Base-by-base conservation (phyloP, 2,113 vertebrate species). In the Chloropsis cyanopogon region DNA sequence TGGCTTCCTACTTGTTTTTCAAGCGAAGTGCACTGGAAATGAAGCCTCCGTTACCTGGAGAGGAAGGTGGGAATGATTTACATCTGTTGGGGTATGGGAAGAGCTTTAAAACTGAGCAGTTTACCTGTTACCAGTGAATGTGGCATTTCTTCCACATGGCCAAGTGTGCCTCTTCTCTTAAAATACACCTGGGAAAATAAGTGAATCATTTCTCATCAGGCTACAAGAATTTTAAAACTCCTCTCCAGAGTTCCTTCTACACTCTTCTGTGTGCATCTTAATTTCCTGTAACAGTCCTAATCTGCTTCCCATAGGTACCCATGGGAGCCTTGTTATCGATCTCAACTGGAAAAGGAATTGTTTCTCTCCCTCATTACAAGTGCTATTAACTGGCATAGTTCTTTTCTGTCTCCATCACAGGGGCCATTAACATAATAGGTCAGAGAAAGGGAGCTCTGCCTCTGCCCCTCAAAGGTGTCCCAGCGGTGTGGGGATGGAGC, bases 271-370 rank as follows among this genome's bases (percentile, higher is more conserved):
- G 0, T 76, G 85, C 21, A 2, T 92, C 92, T 75, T 86, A 64
- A 95, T 97, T 97, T 96, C 90, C 95, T 84, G 52, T 90, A 92
- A 65, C 86, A 75, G 69, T 31, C 80, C 77, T 94, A 86, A 94
- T 86, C 69, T 0, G 1, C 72, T 95, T 93, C 65, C 76, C 72
- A 59, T 59, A 33, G 72, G 42, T 90, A 78, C 94, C 85, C 93
- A 35, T 49, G 93, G 90, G 90, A 93, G 56, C 72, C 69, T 94
- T 88, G 93, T 64, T 94, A 96, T 94, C 11, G 49, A 93, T 80
- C 83, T 94, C 93, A 79, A 90, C 88, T 90, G 90, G 82, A 95
- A 94, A 86, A 88, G 88, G 64, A 53, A 86, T 88, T 94, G 31
- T 77, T 86, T 86, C 80, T 83, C 46, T 93, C 61, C 52, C 80